phyloP scores from a whole-genome alignment of 2,888 invertebrate genomes.

The Euspilapteryx auroguttella region DNA sequence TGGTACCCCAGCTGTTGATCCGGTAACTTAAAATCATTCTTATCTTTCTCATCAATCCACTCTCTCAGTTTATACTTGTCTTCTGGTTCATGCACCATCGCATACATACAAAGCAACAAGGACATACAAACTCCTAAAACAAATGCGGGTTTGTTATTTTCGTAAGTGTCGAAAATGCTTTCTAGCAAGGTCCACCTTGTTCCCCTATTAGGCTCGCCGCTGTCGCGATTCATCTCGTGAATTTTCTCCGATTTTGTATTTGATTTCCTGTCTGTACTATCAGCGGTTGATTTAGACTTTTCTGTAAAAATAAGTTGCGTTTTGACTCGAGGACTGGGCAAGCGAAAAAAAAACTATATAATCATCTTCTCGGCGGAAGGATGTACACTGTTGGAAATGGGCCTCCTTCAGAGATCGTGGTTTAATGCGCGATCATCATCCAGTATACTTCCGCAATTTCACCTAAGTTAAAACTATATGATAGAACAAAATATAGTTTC shows the following conservation, averaged over 20 bases:
- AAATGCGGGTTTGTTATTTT: constrained; percentile 21
- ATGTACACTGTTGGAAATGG: no score
- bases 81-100: constrained; percentile 14
- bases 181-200: constrained; percentile 29
- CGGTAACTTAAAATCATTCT: constrained; percentile 10
- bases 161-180: constrained; percentile 22
- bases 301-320: constrained; percentile 42
- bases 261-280: constrained; percentile 15
- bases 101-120: constrained; percentile 10
- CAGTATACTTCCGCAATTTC: no score
- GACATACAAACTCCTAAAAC: constrained; percentile 23
- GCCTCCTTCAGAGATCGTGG: no score
- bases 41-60: constrained; percentile 12
- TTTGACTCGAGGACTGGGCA: background rate
- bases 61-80: constrained; percentile 15
- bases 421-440: no score
- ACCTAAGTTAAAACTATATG: no score
- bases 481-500: no score
- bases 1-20: constrained; percentile 33
- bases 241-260: constrained; percentile 19
- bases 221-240: constrained; percentile 34
- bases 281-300: constrained; percentile 19
- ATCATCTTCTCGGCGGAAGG: no score
- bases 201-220: constrained; percentile 15
- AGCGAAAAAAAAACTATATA: background rate